Evolutionary conservation across 2,113 vertebrate species (phyloP).

Genomic region (Chaenogobius annularis): DNA sequence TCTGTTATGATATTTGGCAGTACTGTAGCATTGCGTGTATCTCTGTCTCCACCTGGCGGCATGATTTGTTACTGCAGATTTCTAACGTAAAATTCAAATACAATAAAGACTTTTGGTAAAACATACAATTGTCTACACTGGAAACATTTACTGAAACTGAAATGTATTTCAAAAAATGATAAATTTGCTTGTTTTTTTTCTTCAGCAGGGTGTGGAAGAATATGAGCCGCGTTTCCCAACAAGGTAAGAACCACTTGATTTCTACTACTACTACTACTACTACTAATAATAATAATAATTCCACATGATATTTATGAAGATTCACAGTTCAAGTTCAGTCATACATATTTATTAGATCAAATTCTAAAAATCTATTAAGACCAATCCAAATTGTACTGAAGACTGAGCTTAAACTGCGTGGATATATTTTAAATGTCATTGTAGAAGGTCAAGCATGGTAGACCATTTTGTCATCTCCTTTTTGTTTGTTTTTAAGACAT

Average conservation of each 20-base stretch:
- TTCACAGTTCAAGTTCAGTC: constrained; percentile 18
- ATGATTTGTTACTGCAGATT: background rate
- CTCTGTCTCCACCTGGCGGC: constrained; percentile 57
- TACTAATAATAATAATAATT: background rate
- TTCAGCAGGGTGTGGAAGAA: constrained; percentile 81
- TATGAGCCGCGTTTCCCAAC: constrained; percentile 85
- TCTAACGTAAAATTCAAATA: background rate
- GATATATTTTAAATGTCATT: background rate
- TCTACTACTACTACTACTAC: background rate
- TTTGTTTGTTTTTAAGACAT: background rate
- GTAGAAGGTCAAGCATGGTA: background rate
- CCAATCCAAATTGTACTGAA: background rate
- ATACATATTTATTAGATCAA: background rate
- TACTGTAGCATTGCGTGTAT: background rate
- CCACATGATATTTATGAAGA: background rate
- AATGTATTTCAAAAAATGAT: background rate
- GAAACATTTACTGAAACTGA: background rate
- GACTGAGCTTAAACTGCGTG: background rate
- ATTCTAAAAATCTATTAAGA: background rate
- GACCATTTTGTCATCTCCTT: background rate
- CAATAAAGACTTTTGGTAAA: too few relatives aligned
- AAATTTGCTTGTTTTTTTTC: constrained; percentile 17
- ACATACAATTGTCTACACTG: background rate
- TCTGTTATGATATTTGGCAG: too few relatives aligned
- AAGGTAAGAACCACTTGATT: constrained; percentile 80